phyloP scores from a whole-genome alignment of 2,113 vertebrate species.

The Corythoichthys haematopterus region DNA sequence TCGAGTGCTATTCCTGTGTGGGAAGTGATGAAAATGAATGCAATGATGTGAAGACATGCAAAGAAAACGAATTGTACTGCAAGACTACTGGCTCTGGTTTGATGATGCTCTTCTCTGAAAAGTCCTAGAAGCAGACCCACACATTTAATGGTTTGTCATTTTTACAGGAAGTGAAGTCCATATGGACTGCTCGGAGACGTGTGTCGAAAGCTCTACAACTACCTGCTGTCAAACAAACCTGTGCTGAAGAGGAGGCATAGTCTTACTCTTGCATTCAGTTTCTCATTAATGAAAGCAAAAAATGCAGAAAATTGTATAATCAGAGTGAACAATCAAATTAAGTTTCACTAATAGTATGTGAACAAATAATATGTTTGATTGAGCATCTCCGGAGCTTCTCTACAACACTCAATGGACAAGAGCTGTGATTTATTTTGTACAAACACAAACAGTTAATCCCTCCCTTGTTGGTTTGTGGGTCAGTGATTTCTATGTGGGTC shows the following conservation, averaged over 20 bases:
- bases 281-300: background rate
- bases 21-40: constrained; percentile 2
- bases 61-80: constrained; percentile 16
- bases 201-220: constrained; percentile 5
- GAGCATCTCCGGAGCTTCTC: background rate
- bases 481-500: constrained; percentile 45
- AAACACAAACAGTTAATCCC: constrained; percentile 29
- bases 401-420: background rate
- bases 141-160: background rate
- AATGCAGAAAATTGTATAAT: background rate
- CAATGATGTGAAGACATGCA: constrained; percentile 22
- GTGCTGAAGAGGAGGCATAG: constrained; percentile 17
- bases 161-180: background rate
- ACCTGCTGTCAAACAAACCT: constrained; percentile 42
- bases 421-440: constrained; percentile 3
- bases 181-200: constrained; percentile 6
- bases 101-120: background rate
- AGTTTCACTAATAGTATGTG: constrained; percentile 2
- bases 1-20: constrained; percentile 50
- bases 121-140: background rate
- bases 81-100: background rate
- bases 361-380: background rate
- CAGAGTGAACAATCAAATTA: constrained; percentile 1
- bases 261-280: background rate
- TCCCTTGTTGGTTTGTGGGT: constrained; percentile 41